phyloP scores from a whole-genome alignment of 2,113 vertebrate genomes.

The Peucedramus taeniatus region DNA sequence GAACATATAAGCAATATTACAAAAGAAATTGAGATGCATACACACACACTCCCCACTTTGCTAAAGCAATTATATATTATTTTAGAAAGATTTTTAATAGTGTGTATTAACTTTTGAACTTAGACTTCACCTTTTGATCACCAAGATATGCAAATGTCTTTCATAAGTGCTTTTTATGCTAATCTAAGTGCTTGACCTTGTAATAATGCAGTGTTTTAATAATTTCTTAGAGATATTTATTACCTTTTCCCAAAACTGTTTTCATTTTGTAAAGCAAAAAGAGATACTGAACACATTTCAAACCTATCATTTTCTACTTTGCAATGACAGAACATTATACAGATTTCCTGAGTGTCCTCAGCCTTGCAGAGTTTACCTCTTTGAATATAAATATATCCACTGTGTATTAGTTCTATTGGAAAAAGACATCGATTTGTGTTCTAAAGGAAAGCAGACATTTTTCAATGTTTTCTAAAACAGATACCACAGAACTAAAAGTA shows the following conservation, averaged over 20 bases:
- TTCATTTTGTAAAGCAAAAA: background rate
- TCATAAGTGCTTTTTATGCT: background rate
- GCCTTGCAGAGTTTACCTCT: background rate
- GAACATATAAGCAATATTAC: accelerated
- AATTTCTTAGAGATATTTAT: background rate
- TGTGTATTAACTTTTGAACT: background rate
- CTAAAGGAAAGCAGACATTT: background rate
- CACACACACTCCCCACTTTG: background rate
- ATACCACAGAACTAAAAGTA: background rate
- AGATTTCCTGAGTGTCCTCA: background rate
- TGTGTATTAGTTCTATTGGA: background rate
- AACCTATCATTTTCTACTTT: background rate
- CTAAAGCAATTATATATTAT: background rate
- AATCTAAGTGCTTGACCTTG: slow-evolving; percentile 14
- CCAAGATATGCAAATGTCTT: slow-evolving; percentile 21
- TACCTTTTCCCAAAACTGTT: background rate
- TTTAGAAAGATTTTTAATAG: background rate
- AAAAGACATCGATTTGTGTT: background rate
- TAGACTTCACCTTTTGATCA: background rate
- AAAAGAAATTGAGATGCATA: background rate
- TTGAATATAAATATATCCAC: background rate
- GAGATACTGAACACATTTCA: slow-evolving; percentile 5
- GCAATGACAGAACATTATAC: background rate
- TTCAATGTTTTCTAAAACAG: background rate
- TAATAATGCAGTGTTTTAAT: background rate